These are phyloP conservation scores for Phortica variegata DNA, from an alignment of 1,140 invertebrate species.

Conservation along the genomic window DNA sequence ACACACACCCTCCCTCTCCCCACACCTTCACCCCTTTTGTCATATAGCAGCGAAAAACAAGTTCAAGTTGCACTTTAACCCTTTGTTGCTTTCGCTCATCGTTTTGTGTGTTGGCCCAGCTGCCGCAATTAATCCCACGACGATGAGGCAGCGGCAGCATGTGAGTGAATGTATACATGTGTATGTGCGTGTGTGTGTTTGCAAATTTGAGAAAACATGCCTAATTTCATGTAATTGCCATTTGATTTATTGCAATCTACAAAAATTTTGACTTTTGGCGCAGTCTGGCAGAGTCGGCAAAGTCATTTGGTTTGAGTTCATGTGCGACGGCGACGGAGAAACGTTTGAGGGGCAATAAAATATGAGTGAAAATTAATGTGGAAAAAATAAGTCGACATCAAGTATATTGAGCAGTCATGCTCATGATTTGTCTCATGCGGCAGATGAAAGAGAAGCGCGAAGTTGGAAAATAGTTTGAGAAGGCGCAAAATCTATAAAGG, in stretches of 20 bases:
- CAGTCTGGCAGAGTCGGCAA: slow-evolving; percentile 35
- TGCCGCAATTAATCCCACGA: slow-evolving; percentile 47
- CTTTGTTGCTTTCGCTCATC: slow-evolving; percentile 27
- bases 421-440: no score
- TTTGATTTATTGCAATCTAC: slow-evolving; percentile 57
- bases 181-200: slow-evolving; percentile 18
- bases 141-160: slow-evolving; percentile 23
- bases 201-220: slow-evolving; percentile 55
- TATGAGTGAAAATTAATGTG: no score
- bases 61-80: slow-evolving; percentile 49
- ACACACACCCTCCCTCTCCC: background rate
- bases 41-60: slow-evolving; percentile 42
- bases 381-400: no score
- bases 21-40: no score
- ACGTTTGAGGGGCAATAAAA: no score
- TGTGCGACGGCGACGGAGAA: background rate
- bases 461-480: no score
- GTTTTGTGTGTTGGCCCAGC: slow-evolving; percentile 35
- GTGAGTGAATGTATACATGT: slow-evolving; percentile 12
- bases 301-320: slow-evolving; percentile 10
- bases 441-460: no score
- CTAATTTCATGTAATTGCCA: slow-evolving; percentile 57
- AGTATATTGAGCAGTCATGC: no score
- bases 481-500: no score
- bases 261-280: slow-evolving; percentile 56